phyloP scores from a whole-genome alignment of 2,888 invertebrate species.

The Blastobasis lacticolella region DNA sequence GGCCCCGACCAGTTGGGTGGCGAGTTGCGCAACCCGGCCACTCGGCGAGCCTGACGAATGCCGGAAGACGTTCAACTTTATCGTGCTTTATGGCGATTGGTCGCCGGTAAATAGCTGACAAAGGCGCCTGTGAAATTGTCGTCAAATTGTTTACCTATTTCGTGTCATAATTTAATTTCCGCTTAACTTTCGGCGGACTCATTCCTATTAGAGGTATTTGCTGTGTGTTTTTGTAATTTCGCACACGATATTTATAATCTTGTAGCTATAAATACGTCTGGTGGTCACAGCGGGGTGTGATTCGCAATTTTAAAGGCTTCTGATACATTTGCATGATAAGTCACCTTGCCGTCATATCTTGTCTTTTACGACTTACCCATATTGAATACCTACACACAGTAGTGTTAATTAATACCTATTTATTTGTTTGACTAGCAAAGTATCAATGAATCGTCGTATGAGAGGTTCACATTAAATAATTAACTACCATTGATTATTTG shows the following conservation, averaged over 20 bases:
- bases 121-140: slow-evolving; percentile 32
- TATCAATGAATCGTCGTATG: too few relatives aligned
- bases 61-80: slow-evolving; percentile 64
- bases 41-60: slow-evolving; percentile 51
- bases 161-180: slow-evolving; percentile 7
- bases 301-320: slow-evolving; percentile 34
- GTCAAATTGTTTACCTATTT: slow-evolving; percentile 9
- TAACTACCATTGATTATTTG: too few relatives aligned
- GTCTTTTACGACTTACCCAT: too few relatives aligned
- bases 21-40: slow-evolving; percentile 49
- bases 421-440: too few relatives aligned
- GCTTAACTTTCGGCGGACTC: not conserved
- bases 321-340: slow-evolving; percentile 32
- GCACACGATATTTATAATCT: slow-evolving; percentile 10
- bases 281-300: slow-evolving; percentile 35
- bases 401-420: too few relatives aligned
- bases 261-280: slow-evolving; percentile 31
- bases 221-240: slow-evolving; percentile 1
- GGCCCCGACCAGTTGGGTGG: slow-evolving; percentile 53
- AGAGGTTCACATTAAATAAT: too few relatives aligned
- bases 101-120: slow-evolving; percentile 42
- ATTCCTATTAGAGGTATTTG: slow-evolving; percentile 7
- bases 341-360: too few relatives aligned
- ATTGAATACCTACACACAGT: too few relatives aligned
- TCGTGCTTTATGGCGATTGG: slow-evolving; percentile 60